Evolutionary conservation across 1,140 invertebrate species (phyloP).

Genomic region (Drosophila auraria): DNA sequence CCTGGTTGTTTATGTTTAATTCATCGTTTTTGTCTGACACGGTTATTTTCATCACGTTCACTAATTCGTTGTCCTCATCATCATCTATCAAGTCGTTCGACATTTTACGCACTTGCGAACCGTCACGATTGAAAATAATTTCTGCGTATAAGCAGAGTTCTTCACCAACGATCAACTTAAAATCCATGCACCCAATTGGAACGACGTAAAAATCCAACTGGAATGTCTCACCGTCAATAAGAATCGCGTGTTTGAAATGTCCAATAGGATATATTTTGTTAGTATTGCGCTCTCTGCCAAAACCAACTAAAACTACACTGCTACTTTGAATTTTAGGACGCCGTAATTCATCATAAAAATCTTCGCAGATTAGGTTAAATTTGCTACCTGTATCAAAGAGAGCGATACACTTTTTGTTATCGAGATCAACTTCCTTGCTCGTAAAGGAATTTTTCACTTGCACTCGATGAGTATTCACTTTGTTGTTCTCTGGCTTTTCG

Average conservation of each 20-base stretch:
- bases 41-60: no score
- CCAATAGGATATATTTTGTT: conserved; percentile 6
- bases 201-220: conserved; percentile 10
- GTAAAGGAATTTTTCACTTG: no score
- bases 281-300: not conserved
- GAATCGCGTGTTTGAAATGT: conserved; percentile 6
- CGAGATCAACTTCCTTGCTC: not conserved
- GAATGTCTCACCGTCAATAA: not conserved
- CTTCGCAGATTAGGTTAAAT: conserved; percentile 1
- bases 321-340: not conserved
- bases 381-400: conserved; percentile 14
- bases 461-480: no score
- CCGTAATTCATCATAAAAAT: not conserved
- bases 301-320: not conserved
- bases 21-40: not conserved
- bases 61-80: no score
- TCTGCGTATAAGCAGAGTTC: no score
- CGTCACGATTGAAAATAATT: no score
- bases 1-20: not conserved
- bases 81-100: no score
- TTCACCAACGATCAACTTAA: no score
- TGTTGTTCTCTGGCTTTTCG: no score
- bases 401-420: not conserved
- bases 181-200: conserved; percentile 8
- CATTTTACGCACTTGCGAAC: no score